These are phyloP conservation scores for Nannoperca australis DNA, from an alignment of 2,797 vertebrate species.

Conservation along the genomic window DNA sequence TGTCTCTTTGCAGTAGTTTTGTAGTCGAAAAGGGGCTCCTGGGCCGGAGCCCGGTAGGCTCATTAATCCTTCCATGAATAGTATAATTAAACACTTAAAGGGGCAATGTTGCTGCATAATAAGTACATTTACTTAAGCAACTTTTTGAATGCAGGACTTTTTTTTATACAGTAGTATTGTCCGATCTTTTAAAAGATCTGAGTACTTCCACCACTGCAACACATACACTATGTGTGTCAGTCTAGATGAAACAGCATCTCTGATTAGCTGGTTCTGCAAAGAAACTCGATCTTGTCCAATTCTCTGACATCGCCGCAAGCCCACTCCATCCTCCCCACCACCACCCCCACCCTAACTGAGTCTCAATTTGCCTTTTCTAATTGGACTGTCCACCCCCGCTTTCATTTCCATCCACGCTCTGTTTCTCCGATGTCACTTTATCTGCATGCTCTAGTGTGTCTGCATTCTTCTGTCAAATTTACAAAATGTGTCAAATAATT, in stretches of 20 bases:
- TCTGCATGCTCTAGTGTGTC: slow-evolving; percentile 15
- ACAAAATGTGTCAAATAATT: slow-evolving; percentile 32
- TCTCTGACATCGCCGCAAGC: slow-evolving; percentile 32
- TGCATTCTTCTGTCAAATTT: slow-evolving; percentile 28
- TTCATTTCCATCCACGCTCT: slow-evolving; percentile 31
- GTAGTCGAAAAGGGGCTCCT: neutral
- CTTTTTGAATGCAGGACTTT: neutral
- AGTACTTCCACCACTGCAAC: neutral
- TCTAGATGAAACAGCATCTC: slow-evolving; percentile 51
- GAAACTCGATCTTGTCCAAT: slow-evolving; percentile 41
- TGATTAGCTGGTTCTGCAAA: slow-evolving; percentile 37
- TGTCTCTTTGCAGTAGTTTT: neutral
- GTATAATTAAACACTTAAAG: neutral
- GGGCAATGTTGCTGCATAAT: neutral
- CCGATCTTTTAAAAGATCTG: neutral
- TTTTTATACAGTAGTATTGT: neutral
- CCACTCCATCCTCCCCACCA: neutral
- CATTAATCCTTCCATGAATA: neutral
- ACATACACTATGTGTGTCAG: neutral
- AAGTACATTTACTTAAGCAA: neutral
- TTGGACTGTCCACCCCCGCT: slow-evolving; percentile 37
- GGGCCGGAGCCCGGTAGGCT: neutral
- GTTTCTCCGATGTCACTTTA: slow-evolving; percentile 48
- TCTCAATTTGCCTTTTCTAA: slow-evolving; percentile 49
- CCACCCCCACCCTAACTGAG: neutral